A percentile compares a stretch with the other conserved stretches of the same genome.
Conservation (phyloP, 2,113 vertebrate genomes). For the Danionella cerebrum region DNA sequence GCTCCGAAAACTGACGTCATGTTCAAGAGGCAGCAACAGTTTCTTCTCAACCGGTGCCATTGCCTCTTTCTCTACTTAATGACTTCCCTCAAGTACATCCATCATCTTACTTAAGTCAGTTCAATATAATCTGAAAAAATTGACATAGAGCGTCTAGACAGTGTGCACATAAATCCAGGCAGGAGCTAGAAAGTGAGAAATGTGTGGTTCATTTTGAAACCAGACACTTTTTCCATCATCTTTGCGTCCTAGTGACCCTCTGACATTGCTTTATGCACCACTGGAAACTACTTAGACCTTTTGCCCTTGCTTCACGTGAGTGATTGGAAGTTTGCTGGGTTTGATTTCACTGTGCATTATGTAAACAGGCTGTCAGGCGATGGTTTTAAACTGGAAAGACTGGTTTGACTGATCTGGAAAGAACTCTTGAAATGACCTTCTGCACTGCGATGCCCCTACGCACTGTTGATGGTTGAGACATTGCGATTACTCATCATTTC, state of each 20-base stretch:
- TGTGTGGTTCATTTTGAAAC: too few relatives aligned
- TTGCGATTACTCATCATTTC: constrained; percentile 4
- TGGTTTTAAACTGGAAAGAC: not conserved
- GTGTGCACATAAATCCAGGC: not conserved
- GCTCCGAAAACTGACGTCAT: constrained; percentile 37
- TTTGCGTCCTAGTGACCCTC: constrained; percentile 36
- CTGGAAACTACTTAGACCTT: not conserved
- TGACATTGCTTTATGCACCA: constrained; percentile 42
- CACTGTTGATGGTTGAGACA: constrained; percentile 6
- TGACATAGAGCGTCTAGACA: not conserved
- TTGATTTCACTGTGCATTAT: not conserved
- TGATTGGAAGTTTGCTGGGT: not conserved
- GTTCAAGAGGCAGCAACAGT: constrained; percentile 39
- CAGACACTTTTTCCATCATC: too few relatives aligned
- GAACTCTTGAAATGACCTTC: not conserved
- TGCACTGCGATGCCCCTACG: not conserved
- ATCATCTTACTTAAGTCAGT: too few relatives aligned
- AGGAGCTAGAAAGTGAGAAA: not conserved
- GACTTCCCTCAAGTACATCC: too few relatives aligned
- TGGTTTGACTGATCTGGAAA: not conserved
- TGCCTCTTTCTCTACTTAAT: too few relatives aligned
- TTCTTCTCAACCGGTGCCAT: too few relatives aligned
- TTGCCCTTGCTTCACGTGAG: not conserved
- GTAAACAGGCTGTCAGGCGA: not conserved
- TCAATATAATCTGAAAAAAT: too few relatives aligned